phyloP scores from a whole-genome alignment of 2,113 vertebrate species.

The Panurus biarmicus region DNA sequence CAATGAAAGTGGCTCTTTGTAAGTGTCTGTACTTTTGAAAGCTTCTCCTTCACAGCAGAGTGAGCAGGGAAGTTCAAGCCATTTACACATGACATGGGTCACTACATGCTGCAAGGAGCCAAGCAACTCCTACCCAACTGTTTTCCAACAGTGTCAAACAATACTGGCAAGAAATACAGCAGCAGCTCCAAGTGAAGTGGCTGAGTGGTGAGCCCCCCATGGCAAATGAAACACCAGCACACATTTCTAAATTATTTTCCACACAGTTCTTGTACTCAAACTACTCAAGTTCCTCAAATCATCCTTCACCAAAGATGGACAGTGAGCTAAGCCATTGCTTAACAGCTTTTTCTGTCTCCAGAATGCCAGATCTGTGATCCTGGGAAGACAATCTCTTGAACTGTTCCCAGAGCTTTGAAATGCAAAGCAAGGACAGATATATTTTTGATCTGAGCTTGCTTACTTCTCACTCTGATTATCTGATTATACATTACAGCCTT shows the following conservation, averaged over 20 bases:
- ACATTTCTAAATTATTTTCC: not conserved
- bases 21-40: not conserved
- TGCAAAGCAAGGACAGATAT: constrained; percentile 31
- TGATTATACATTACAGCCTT: not conserved
- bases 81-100: constrained; percentile 9
- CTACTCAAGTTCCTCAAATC: not conserved
- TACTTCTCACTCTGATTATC: constrained; percentile 7
- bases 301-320: not conserved
- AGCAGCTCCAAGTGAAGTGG: not conserved
- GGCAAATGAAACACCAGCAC: not conserved
- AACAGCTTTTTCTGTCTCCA: not conserved
- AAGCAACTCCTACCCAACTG: not conserved
- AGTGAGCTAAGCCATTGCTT: not conserved
- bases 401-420: constrained; percentile 35
- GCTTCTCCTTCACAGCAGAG: constrained; percentile 31
- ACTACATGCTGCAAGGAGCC: not conserved
- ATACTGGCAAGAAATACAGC: not conserved
- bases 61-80: not conserved
- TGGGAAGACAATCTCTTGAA: not conserved
- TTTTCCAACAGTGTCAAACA: not conserved
- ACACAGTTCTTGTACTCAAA: not conserved
- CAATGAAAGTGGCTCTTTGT: not conserved
- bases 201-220: not conserved
- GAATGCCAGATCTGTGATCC: not conserved
- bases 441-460: constrained; percentile 42